Conservation (phyloP, 2,113 vertebrate species). For the Solea solea region DNA sequence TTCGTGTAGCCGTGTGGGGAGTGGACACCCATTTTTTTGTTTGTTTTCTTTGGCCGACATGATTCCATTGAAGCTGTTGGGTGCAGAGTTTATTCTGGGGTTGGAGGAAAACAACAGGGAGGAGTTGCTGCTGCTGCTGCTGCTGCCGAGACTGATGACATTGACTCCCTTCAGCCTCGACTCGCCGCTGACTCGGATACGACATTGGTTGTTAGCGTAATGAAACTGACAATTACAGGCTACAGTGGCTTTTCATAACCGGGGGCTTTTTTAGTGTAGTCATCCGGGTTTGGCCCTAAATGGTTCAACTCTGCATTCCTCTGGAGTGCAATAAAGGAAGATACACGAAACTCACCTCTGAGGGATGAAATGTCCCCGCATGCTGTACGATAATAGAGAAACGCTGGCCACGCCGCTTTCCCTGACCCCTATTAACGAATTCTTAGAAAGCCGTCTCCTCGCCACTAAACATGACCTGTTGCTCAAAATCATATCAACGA, state of each 20-base stretch:
- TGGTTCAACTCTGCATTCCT: conserved; percentile 42
- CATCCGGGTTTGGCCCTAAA: conserved; percentile 45
- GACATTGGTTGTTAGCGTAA: conserved; percentile 58
- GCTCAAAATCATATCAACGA: conserved; percentile 60
- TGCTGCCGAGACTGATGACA: conserved; percentile 43
- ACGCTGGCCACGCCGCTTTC: conserved; percentile 22
- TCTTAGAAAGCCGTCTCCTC: conserved; percentile 25
- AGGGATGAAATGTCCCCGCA: conserved; percentile 40
- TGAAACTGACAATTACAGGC: conserved; percentile 71
- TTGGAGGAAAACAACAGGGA: conserved; percentile 34
- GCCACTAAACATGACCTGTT: conserved; percentile 52
- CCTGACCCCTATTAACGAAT: conserved; percentile 43
- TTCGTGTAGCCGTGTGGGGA: conserved; percentile 35
- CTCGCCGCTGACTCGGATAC: conserved; percentile 36
- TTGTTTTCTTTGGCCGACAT: not conserved
- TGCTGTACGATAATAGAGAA: conserved; percentile 34
- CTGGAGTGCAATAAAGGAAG: conserved; percentile 37
- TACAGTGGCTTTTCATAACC: conserved; percentile 50
- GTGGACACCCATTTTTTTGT: too few relatives aligned
- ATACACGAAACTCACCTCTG: conserved; percentile 23
- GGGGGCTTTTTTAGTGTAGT: conserved; percentile 41
- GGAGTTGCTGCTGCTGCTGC: conserved; percentile 34
- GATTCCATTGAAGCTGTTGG: conserved; percentile 26
- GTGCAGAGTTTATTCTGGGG: conserved; percentile 49
- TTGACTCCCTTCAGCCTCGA: conserved; percentile 34